Percentiles rank a stretch among this genome's conserved stretches.
Evolutionary conservation across 2,797 vertebrate genomes (phyloP).

Genomic region (Sebastes goodei): DNA sequence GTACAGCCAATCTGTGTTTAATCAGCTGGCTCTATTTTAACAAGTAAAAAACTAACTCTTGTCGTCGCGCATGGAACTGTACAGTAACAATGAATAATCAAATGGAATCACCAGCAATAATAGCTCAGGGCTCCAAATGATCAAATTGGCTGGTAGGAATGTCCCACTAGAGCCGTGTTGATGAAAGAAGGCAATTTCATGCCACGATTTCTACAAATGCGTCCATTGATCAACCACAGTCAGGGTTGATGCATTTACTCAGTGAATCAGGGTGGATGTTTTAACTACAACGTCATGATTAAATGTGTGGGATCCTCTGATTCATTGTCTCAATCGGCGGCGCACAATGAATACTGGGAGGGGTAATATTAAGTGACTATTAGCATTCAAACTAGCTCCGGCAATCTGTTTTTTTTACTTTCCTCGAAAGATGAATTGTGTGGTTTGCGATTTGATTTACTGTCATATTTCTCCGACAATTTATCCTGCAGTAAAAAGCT

Average conservation of each 20-base stretch:
- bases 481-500: conserved; percentile 34
- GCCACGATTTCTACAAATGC: conserved; percentile 65
- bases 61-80: conserved; percentile 19
- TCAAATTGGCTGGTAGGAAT: conserved; percentile 27
- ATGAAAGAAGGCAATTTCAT: conserved; percentile 61
- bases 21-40: conserved; percentile 6
- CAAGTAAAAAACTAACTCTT: not conserved
- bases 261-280: conserved; percentile 58
- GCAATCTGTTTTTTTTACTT: conserved; percentile 36
- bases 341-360: conserved; percentile 29
- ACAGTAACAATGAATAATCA: conserved; percentile 41
- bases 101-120: conserved; percentile 28
- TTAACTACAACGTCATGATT: conserved; percentile 62
- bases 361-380: conserved; percentile 54
- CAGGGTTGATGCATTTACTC: conserved; percentile 57
- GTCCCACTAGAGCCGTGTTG: conserved; percentile 35
- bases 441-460: conserved; percentile 60
- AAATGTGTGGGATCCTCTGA: conserved; percentile 56
- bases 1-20: conserved; percentile 23
- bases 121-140: conserved; percentile 31
- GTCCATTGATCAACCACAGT: conserved; percentile 66
- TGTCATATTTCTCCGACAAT: conserved; percentile 42
- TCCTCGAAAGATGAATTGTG: conserved; percentile 14
- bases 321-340: conserved; percentile 46
- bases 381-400: conserved; percentile 49